These are phyloP conservation scores for Cataglyphis albicans DNA, from an alignment of 2,888 invertebrate species.

Conservation along the genomic window DNA sequence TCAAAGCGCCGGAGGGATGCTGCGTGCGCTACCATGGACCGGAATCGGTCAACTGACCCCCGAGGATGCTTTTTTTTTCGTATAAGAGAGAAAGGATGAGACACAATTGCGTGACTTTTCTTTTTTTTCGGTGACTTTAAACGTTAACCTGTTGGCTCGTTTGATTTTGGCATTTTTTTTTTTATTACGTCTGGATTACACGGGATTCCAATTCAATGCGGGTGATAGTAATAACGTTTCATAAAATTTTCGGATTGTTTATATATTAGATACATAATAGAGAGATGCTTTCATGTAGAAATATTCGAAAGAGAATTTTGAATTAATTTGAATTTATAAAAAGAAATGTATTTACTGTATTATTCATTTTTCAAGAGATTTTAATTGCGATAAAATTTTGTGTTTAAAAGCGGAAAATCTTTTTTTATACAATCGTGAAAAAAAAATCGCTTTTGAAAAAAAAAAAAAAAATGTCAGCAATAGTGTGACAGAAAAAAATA, in stretches of 20 bases:
- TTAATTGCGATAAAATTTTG: neutral
- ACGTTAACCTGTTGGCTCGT: slow-evolving; percentile 49
- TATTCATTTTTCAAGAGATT: neutral
- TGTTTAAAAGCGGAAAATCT: neutral
- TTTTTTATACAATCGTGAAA: neutral
- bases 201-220: slow-evolving; percentile 4
- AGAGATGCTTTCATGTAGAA: neutral
- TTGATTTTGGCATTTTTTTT: slow-evolving; percentile 15
- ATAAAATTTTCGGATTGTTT: neutral
- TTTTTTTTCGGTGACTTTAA: slow-evolving; percentile 30
- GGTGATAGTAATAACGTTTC: neutral
- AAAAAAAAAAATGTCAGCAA: neutral
- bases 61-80: slow-evolving; percentile 32
- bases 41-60: slow-evolving; percentile 33
- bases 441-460: neutral
- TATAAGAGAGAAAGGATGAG: neutral
- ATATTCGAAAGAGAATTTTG: neutral
- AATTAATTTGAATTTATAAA: neutral
- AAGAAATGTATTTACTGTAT: neutral
- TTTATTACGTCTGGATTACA: slow-evolving; percentile 2
- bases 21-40: slow-evolving; percentile 59
- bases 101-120: slow-evolving; percentile 15
- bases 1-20: slow-evolving; percentile 62
- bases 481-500: neutral
- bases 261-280: neutral